Base-by-base conservation (phyloP, 2,888 invertebrate species). In the Trilocha varians region DNA sequence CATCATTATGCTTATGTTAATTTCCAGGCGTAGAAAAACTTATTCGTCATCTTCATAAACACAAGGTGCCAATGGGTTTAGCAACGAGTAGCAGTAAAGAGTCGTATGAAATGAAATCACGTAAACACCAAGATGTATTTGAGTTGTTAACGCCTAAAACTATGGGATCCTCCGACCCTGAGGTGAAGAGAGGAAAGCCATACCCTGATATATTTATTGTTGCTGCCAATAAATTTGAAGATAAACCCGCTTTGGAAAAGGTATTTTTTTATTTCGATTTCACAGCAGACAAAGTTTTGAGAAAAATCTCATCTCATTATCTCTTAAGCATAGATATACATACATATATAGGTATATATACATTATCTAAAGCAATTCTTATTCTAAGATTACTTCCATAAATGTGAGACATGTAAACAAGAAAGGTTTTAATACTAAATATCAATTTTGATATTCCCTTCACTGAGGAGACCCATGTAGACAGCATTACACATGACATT, bases 151-250 rank as follows among this genome's bases (percentile, higher is more conserved):
- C 88, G 41, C 94, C 93, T 62, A 88, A 91, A 50, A 95, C 97
- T 0, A 89, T 91, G 56, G 95, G 94, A 1, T 91, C 93, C 6
- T 91, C 91, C 13, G 97, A 98, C 66, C 91, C 93, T 0, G 93
- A 93, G 40, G 95, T 97, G 1, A 91, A 91, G 63, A 77, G 87
- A 36, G 95, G 97, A 0, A 97, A 98, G 82, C 97, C 97, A 1
- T 88, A 88, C 33, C 97, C 97, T 0, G 96, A 97, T 66, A 92
- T 95, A 55, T 98, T 95, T 66, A 68, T 92, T 2, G 88, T 95
- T 1, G 91, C 93, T 48, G 93, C 93, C 0, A 74, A 79, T 8
- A 87, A 94, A 48, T 97, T 97, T 72, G 70, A 86, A 0, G 90
- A 91, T 41, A 82, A 87, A 47, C 92, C 93, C 1, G 59, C 73